Conservation (phyloP, 1,140 invertebrate species). For the Temnothorax longispinosus region DNA sequence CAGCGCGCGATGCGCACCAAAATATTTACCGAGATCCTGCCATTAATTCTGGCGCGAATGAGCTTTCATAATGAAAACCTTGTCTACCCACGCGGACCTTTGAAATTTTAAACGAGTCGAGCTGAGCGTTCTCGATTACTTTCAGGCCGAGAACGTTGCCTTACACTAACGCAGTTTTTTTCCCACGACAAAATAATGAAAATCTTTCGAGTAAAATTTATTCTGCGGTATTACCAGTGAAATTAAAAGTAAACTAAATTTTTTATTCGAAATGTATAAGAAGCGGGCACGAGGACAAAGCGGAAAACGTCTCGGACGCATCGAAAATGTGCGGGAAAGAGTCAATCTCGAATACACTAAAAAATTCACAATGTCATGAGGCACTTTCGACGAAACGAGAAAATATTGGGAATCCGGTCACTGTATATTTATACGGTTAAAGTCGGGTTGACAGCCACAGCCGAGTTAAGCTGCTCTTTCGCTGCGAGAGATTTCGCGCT, state of each 20-base stretch:
- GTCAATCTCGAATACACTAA: not conserved
- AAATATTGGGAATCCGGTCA: slow-evolving; percentile 15
- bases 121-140: slow-evolving; percentile 42
- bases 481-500: slow-evolving; percentile 63
- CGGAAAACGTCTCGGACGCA: not conserved
- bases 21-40: slow-evolving; percentile 44
- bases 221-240: not conserved
- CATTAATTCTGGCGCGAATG: slow-evolving; percentile 44
- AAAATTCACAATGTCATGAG: not conserved
- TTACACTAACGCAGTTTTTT: not conserved
- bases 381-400: not conserved
- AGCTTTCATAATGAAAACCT: slow-evolving; percentile 54
- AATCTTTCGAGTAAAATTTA: slow-evolving; percentile 17
- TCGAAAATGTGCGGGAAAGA: not conserved
- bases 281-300: not conserved
- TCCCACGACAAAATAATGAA: slow-evolving; percentile 10
- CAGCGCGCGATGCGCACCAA: slow-evolving; percentile 9
- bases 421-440: slow-evolving; percentile 25
- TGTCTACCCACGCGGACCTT: slow-evolving; percentile 38
- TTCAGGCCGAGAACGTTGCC: not conserved
- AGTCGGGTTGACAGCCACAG: slow-evolving; percentile 51
- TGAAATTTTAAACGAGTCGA: slow-evolving; percentile 45
- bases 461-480: slow-evolving; percentile 63
- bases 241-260: slow-evolving; percentile 31
- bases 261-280: not conserved